These are phyloP conservation scores for Drosophila sechellia DNA, from an alignment of 1,140 invertebrate species.

Conservation along the genomic window DNA sequence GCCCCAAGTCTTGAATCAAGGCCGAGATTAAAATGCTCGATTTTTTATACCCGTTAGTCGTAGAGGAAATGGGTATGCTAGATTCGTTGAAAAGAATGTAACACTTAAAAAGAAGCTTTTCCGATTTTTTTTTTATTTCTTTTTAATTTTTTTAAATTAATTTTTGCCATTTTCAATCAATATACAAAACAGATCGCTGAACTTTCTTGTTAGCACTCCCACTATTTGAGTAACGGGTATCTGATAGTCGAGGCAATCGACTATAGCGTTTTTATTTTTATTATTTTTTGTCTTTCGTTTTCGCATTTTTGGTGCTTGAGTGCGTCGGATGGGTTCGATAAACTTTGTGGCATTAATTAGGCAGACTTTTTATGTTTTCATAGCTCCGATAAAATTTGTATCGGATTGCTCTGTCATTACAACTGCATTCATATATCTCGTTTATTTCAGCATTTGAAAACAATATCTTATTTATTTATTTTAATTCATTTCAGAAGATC, in stretches of 20 bases:
- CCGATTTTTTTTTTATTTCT: no score
- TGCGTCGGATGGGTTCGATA: slow-evolving; percentile 36
- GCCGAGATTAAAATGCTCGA: slow-evolving; percentile 40
- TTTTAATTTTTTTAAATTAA: no score
- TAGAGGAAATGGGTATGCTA: no score
- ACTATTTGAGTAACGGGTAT: no score
- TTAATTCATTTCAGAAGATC: slow-evolving; percentile 20
- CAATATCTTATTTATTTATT: background rate
- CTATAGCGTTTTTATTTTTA: background rate
- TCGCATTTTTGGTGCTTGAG: slow-evolving; percentile 27
- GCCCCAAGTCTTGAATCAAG: slow-evolving; percentile 63
- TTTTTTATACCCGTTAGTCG: background rate
- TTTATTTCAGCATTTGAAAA: background rate
- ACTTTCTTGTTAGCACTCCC: no score
- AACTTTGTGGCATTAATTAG: slow-evolving; percentile 34
- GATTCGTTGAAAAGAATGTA: no score
- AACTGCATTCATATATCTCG: background rate
- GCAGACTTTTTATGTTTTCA: slow-evolving; percentile 32
- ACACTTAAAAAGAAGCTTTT: no score
- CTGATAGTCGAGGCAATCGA: no score
- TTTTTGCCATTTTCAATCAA: no score
- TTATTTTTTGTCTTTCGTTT: slow-evolving; percentile 22
- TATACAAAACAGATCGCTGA: no score
- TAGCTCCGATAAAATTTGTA: slow-evolving; percentile 29
- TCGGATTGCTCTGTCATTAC: background rate